Conservation (phyloP, 2,888 invertebrate genomes). For the Cheilosia variabilis region DNA sequence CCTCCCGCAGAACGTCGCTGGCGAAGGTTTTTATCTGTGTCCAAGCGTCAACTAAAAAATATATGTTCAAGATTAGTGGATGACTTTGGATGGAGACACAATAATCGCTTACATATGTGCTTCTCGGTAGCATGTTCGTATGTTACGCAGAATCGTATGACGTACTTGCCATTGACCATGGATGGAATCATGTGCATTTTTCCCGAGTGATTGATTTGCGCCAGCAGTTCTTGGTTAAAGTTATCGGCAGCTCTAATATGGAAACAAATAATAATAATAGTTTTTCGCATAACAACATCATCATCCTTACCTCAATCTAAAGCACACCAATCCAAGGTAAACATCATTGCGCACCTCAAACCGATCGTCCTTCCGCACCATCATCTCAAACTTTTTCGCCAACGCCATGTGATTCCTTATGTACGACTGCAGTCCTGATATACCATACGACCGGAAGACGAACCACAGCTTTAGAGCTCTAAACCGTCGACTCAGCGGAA, state of each 20-base stretch:
- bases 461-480: slow-evolving; percentile 95
- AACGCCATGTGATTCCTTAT: slow-evolving; percentile 92
- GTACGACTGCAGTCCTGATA: slow-evolving; percentile 91
- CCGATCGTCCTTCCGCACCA: slow-evolving; percentile 88
- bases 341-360: slow-evolving; percentile 92
- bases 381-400: slow-evolving; percentile 89
- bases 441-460: slow-evolving; percentile 91
- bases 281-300: not conserved
- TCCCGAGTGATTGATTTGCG: slow-evolving; percentile 92
- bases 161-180: slow-evolving; percentile 89
- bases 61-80: not conserved
- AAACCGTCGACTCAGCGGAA: slow-evolving; percentile 93
- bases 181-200: slow-evolving; percentile 94
- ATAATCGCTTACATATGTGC: slow-evolving; percentile 85
- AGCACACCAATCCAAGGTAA: slow-evolving; percentile 90
- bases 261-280: slow-evolving; percentile 18
- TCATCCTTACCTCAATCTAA: slow-evolving; percentile 85
- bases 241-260: slow-evolving; percentile 86
- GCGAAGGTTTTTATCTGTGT: slow-evolving; percentile 86
- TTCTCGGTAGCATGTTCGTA: slow-evolving; percentile 90
- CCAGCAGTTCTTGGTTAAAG: slow-evolving; percentile 90
- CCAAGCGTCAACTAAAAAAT: slow-evolving; percentile 86
- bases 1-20: slow-evolving; percentile 85
- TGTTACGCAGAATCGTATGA: slow-evolving; percentile 92
- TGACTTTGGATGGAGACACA: not conserved